Evolutionary conservation across 2,113 vertebrate species (phyloP), one percentile per base, ranked within the genome.

Genomic region (Rallus limicola): DNA sequence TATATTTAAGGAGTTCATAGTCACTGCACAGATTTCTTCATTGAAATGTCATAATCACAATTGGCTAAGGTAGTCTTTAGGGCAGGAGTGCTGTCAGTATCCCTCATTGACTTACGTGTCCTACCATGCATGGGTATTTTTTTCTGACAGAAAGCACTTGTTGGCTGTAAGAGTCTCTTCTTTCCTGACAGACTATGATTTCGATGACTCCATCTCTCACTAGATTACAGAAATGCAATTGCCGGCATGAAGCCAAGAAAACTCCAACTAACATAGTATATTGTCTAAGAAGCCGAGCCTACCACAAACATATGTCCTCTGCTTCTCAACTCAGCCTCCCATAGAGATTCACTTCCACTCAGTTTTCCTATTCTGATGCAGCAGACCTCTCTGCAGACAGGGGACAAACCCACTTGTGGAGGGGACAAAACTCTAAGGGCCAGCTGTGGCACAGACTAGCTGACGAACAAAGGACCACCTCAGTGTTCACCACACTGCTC

Each of bases 231-330:
- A 90, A 84, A 62, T 46, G 28, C 67, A 55, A 44, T 16, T 53
- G 48, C 25, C 90, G 71, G 53, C 63, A 72, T 9, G 42, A 79
- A 88, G 42, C 53, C 79, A 88, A 29, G 53, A 92, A 77, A 93
- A 48, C 67, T 90, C 52, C 38, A 56, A 10, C 18, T 25, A 72
- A 33, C 29, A 6, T 3, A 74, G 17, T 7, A 11, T 44, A 29
- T 36, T 50, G 34, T 34, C 82, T 82, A 25, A 84, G 50, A 46
- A 74, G 23, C 60, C 20, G 5, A 84, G 42, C 31, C 34, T 65
- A 15, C 28, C 6, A 6, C 14, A 46, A 82, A 23, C 13, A 10
- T 42, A 20, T 0, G 0, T 70, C 34, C 48, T 53, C n/a, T 38
- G 60, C 52, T 94, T 89, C 62, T 81, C 34, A 29, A 19, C 78